Base-by-base conservation (phyloP, 2,797 vertebrate genomes). In the Paedocypris micromegethes region DNA sequence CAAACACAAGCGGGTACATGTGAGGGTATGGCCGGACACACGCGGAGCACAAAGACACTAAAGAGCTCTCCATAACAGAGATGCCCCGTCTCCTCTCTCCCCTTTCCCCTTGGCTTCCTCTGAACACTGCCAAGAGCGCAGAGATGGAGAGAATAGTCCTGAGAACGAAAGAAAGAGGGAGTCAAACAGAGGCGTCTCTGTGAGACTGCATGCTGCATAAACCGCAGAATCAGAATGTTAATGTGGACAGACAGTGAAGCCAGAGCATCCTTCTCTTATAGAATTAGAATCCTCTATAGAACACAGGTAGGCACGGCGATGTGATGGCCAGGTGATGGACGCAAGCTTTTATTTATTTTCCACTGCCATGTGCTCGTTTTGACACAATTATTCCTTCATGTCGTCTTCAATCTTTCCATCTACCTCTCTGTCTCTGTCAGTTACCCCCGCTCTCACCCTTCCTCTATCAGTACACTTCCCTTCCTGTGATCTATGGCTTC, bases 401-500 rank as follows among this genome's bases (percentile, higher is more conserved):
- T 61, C 72, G 51, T 66, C 72, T 64, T 70, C 43, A 58, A 74
- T 64, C 73, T 65, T 72, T 74, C 77, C 66, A 73, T 52, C 55
- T 71, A 72, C 47, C 75, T 60, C 23, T 75, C 77, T 69, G 43
- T 74, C 58, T 66, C 63, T 72, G 54, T 49, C 49, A 48, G 47
- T 55, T 60, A 59, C 42, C 55, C 9, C 58, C 8, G 43, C 48
- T 75, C 70, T 37, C 73, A 2, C 50, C 41, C 59, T 62, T 51
- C 44, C 66, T 62, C 61, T 58, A 73, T 77, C 72, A 75, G 75
- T 74, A 67, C 69, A 69, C 81, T 64, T 75, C 81, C 84, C 82
- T 83, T 82, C 77, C 78, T 65, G 81, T 89, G 88, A 88, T 88
- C 83, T 88, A 90, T 87, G 84, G 84, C 86, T 89, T 85, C 57